Base-by-base conservation (phyloP, 53 echinoderm and acorn worm species). In the Hippasteria phrygiana region DNA sequence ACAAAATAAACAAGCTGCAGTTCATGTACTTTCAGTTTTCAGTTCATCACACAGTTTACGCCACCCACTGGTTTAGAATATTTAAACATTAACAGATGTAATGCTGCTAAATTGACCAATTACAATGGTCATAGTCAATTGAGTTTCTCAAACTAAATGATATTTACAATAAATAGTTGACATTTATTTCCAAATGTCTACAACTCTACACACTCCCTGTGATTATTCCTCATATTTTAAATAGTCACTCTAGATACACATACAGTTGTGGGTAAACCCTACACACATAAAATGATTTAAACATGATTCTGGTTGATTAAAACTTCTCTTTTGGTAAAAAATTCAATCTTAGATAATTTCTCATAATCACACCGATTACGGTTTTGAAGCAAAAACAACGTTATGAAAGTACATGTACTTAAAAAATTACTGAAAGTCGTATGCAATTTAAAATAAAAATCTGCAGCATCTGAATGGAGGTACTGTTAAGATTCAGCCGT, bases 401-500 rank as follows among this genome's bases (percentile, higher is more conserved):
- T 24, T 43, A 7, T 73, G 73, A 73, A 73, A 73, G 73, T 35
- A 66, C 31, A 59, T 17, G 28, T 50, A 12, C 50, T 2, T 38
- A 54, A 77, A 78, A 78, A 41, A 22, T 55, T 78, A 56, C 38
- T 59, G 78, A 62, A 56, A 62, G 78, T 42, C 34, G 36, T 35
- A 55, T 77, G 34, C 7, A 77, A 22, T 38, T 59, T 36, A n/a
- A 16, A 78, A 78, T 27, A 27, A 78, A 29, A 54, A 54, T 48
- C n/a, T 76, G 74, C 76, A 76, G 76, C 37, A 53, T 74, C 45
- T 76, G 50, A 29, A 32, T 50, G 29, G 28, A 59, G 20, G 59
- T 5, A 59, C 59, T 59, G 24, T 17, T 66, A 26, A 14, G 10
- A 66, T 9, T 47, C 13, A 66, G 17, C 26, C 67, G 16, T 14